Evolutionary conservation across 1,140 invertebrate species (phyloP).

Genomic region (Drosophila ironensis): DNA sequence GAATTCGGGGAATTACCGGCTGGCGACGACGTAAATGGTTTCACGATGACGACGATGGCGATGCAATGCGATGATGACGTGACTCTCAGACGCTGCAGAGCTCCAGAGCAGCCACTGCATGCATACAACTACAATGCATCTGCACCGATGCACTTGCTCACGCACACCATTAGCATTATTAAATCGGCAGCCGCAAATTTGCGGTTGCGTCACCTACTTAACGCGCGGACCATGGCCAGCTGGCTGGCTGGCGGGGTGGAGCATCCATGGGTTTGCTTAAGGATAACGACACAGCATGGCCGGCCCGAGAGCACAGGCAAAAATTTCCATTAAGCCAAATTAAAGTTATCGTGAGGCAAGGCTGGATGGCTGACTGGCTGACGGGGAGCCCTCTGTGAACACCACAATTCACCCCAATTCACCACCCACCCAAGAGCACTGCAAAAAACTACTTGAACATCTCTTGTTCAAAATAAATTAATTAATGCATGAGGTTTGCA

Average conservation of each 20-base stretch:
- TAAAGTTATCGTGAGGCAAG: slow-evolving; percentile 69
- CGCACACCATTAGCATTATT: slow-evolving; percentile 69
- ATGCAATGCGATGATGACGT: slow-evolving; percentile 34
- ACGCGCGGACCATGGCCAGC: slow-evolving; percentile 37
- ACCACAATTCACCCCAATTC: slow-evolving; percentile 9
- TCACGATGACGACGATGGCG: slow-evolving; percentile 27
- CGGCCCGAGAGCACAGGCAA: slow-evolving; percentile 28
- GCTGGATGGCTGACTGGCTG: slow-evolving; percentile 38
- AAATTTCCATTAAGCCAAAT: slow-evolving; percentile 80
- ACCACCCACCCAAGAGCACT: slow-evolving; percentile 3
- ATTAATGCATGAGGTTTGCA: too few relatives aligned
- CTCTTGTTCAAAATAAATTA: too few relatives aligned
- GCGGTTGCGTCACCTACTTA: slow-evolving; percentile 80
- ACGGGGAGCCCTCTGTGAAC: slow-evolving; percentile 42
- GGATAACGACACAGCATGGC: slow-evolving; percentile 19
- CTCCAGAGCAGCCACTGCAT: slow-evolving; percentile 4
- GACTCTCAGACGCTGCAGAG: slow-evolving; percentile 64
- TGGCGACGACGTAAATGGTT: slow-evolving; percentile 67
- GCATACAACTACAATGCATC: slow-evolving; percentile 13
- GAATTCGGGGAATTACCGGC: slow-evolving; percentile 51
- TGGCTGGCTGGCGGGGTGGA: background rate
- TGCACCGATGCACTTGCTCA: slow-evolving; percentile 41
- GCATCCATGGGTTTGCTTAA: slow-evolving; percentile 30
- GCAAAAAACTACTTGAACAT: too few relatives aligned
- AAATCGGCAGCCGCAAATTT: slow-evolving; percentile 75